Evolutionary conservation across 2,888 invertebrate species (phyloP).

Genomic region (Pyrgus malvae): DNA sequence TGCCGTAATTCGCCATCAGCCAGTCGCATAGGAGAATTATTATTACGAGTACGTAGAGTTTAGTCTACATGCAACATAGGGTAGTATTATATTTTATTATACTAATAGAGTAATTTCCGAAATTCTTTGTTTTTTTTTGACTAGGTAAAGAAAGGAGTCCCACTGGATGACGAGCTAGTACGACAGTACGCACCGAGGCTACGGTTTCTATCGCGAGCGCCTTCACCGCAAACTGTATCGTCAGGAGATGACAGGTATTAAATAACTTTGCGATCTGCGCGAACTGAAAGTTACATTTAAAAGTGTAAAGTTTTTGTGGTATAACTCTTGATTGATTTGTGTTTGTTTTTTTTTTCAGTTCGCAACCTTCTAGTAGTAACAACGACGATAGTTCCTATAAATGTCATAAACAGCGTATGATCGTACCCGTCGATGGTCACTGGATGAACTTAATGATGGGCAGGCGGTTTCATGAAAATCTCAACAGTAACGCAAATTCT

Average conservation of each 20-base stretch:
- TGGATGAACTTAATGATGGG: conserved; percentile 85
- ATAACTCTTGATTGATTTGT: conserved; percentile 5
- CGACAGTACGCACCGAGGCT: conserved; percentile 66
- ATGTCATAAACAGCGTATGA: conserved; percentile 67
- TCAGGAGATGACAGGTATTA: conserved; percentile 62
- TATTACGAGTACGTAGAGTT: no score
- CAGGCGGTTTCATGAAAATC: conserved; percentile 79
- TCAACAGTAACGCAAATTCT: conserved; percentile 73
- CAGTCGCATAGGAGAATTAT: no score
- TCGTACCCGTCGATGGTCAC: conserved; percentile 80
- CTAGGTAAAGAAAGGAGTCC: conserved; percentile 67
- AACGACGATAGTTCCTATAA: conserved; percentile 75
- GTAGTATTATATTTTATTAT: no score
- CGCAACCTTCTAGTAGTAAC: conserved; percentile 76
- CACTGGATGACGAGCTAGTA: conserved; percentile 66
- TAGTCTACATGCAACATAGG: no score
- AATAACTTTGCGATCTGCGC: no score
- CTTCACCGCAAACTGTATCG: conserved; percentile 48
- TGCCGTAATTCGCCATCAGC: no score
- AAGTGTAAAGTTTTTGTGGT: not conserved
- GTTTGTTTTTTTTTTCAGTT: conserved; percentile 61
- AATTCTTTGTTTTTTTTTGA: not conserved
- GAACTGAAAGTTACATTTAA: not conserved
- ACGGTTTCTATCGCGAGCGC: conserved; percentile 61
- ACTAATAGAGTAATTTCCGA: no score